Conservation (phyloP, 2,113 vertebrate genomes). For the Passer montanus region DNA sequence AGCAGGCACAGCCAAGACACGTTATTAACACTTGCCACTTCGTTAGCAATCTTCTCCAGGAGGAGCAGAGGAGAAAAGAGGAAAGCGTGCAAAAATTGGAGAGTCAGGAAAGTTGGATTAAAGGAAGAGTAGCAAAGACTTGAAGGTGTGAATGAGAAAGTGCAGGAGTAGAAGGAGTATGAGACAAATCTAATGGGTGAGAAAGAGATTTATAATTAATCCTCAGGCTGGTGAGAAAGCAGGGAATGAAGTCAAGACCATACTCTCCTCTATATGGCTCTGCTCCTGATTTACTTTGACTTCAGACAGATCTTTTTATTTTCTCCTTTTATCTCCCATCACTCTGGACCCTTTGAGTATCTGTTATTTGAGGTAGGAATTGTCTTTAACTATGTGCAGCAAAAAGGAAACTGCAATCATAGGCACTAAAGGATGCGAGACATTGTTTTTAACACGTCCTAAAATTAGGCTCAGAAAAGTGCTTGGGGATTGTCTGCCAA, state of each 20-base stretch:
- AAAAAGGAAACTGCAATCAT: background rate
- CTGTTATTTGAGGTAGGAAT: constrained; percentile 9
- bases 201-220: constrained; percentile 46
- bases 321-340: background rate
- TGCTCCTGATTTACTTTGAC: background rate
- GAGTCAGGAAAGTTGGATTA: background rate
- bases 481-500: constrained; percentile 40
- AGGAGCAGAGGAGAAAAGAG: background rate
- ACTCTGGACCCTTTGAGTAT: background rate
- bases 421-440: background rate
- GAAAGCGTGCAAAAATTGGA: background rate
- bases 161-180: background rate
- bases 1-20: background rate
- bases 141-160: constrained; percentile 47
- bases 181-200: constrained; percentile 29
- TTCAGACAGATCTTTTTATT: constrained; percentile 8
- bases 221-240: background rate
- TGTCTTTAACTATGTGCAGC: background rate
- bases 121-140: background rate
- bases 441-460: constrained; percentile 25
- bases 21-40: constrained; percentile 27
- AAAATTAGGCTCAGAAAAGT: constrained; percentile 43
- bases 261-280: background rate
- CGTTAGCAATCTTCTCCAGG: background rate
- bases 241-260: background rate